Evolutionary conservation across 1,140 invertebrate species (phyloP).

Genomic region (Parapsyche elsis): DNA sequence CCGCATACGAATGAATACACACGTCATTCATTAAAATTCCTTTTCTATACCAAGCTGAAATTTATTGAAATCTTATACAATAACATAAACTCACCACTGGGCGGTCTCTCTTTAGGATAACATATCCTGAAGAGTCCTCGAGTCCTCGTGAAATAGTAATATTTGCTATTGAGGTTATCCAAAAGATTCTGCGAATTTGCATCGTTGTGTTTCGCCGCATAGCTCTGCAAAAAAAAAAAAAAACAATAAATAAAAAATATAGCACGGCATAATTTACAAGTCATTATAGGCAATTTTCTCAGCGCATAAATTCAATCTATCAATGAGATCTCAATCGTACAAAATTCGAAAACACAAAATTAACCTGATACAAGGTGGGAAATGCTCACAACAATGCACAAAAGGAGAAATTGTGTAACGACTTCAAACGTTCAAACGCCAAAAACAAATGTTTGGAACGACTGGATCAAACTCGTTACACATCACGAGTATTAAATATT

Average conservation of each 20-base stretch:
- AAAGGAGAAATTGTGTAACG: slow-evolving; percentile 36
- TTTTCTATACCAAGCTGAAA: too few relatives aligned
- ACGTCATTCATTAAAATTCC: not conserved
- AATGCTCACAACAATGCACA: slow-evolving; percentile 28
- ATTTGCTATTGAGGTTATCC: slow-evolving; percentile 83
- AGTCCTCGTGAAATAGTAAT: slow-evolving; percentile 87
- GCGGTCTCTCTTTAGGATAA: slow-evolving; percentile 88
- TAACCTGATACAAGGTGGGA: not conserved
- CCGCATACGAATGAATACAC: not conserved
- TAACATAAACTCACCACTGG: slow-evolving; percentile 76
- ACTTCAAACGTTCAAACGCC: not conserved
- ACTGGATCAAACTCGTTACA: not conserved
- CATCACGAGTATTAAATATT: not conserved
- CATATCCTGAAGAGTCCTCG: slow-evolving; percentile 91
- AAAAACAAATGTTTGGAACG: not conserved
- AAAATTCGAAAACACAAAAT: not conserved
- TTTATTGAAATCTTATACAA: too few relatives aligned
- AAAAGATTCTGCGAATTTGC: slow-evolving; percentile 77
- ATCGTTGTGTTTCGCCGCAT: slow-evolving; percentile 76
- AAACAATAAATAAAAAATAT: slow-evolving; percentile 23
- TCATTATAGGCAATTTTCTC: not conserved
- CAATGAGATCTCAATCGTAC: not conserved
- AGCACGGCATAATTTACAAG: not conserved
- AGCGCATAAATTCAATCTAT: not conserved
- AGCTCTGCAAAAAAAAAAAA: slow-evolving; percentile 75